phyloP scores from a whole-genome alignment of 2,113 vertebrate genomes.

The Myrmecophaga tridactyla region DNA sequence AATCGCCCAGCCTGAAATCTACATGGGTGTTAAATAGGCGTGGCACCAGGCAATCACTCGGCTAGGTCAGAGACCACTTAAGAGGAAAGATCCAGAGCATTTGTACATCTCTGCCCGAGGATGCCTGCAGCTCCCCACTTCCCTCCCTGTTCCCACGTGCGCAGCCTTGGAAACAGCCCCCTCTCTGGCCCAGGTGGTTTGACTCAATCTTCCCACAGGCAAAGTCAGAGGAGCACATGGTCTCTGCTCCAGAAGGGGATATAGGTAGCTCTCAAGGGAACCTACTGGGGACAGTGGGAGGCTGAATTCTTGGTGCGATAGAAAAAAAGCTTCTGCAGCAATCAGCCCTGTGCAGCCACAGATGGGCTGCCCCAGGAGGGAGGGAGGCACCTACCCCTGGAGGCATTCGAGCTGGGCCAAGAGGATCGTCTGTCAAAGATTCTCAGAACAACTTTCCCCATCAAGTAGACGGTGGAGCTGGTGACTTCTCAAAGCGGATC shows the following conservation, averaged over 20 bases:
- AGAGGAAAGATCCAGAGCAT: slow-evolving; percentile 49
- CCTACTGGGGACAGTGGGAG: background rate
- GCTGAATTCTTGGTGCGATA: background rate
- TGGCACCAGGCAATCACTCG: slow-evolving; percentile 53
- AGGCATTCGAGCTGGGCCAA: background rate
- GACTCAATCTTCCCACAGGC: background rate
- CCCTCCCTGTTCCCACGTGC: background rate
- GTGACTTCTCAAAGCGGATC: background rate
- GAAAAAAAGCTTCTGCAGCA: background rate
- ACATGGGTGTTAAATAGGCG: slow-evolving; percentile 62
- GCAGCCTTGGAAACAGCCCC: background rate
- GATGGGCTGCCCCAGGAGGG: background rate
- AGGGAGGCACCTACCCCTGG: background rate
- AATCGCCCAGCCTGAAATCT: slow-evolving; percentile 46
- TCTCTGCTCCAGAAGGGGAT: background rate
- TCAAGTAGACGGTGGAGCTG: background rate
- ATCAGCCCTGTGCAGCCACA: background rate
- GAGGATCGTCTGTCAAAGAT: background rate
- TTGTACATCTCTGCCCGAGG: background rate
- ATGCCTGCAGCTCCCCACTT: background rate
- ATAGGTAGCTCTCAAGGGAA: background rate
- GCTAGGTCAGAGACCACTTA: slow-evolving; percentile 65
- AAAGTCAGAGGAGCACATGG: background rate
- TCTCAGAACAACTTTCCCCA: background rate
- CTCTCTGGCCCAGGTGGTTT: background rate